phyloP scores from a whole-genome alignment of 2,888 invertebrate genomes.

The Cryptocheilus praepositus region DNA sequence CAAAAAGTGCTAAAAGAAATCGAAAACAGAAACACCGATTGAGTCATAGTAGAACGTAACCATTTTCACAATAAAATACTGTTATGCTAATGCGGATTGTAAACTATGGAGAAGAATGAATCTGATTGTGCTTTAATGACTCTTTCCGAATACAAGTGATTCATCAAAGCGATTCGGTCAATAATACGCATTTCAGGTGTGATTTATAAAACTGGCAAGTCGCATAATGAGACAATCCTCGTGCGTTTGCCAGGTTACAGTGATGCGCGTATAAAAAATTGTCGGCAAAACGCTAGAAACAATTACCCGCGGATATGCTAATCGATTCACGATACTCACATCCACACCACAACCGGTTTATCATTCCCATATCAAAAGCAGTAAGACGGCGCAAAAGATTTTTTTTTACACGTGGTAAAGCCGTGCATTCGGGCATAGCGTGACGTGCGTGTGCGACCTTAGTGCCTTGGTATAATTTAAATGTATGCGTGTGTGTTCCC shows the following conservation, averaged over 20 bases:
- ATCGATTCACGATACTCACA: conserved; percentile 18
- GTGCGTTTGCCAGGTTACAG: too few relatives aligned
- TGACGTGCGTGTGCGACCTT: conserved; percentile 39
- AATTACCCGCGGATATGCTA: conserved; percentile 10
- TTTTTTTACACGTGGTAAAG: conserved; percentile 42
- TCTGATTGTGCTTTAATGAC: neutral
- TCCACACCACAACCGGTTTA: conserved; percentile 43
- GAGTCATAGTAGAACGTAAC: conserved; percentile 1
- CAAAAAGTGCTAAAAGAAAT: conserved; percentile 39
- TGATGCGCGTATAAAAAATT: too few relatives aligned
- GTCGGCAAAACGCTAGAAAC: neutral
- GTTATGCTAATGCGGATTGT: too few relatives aligned
- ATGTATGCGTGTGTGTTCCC: conserved; percentile 17
- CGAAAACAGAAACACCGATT: conserved; percentile 24
- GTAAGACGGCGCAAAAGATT: conserved; percentile 38
- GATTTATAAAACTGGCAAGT: too few relatives aligned
- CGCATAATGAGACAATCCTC: too few relatives aligned
- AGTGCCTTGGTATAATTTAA: conserved; percentile 42
- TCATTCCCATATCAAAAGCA: conserved; percentile 41
- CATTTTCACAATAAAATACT: neutral
- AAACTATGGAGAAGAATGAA: too few relatives aligned
- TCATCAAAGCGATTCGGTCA: neutral
- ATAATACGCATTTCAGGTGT: too few relatives aligned
- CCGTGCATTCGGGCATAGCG: conserved; percentile 35
- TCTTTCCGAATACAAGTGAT: neutral